Base-by-base conservation (phyloP, 2,888 invertebrate species). In the Nemapogon koenigi region DNA sequence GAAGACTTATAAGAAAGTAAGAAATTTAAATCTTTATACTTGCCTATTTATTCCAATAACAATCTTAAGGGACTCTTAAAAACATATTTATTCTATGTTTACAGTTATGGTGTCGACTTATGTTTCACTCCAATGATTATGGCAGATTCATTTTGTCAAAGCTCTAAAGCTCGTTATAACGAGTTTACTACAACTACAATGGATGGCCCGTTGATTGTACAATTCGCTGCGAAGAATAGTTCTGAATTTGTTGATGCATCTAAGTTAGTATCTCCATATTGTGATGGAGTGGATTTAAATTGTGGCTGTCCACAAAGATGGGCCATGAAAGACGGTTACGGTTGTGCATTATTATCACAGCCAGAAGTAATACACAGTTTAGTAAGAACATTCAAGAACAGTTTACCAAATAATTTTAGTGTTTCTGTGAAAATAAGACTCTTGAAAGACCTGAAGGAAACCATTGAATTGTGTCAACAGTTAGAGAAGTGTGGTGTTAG, bases 281-380 rank as follows among this genome's bases (percentile, higher is more conserved):
- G 90, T 38, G 89, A 92, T 78, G 98, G 98, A 4, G 89, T 97
- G 2, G 98, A 98, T 72, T 73, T 98, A 22, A 98, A 98, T 62
- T 98, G 98, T 78, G 98, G 98, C 1, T 98, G 98, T 52, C 98
- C 98, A 1, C 98, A 98, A 67, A 81, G 87, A 47, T 97, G 97
- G 97, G 97, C 97, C 0, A 88, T 92, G 67, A 85, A 89, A 47
- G 91, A 93, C 57, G 94, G 94, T 3, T 90, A 92, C 58, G 97
- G 97, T 0, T 91, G 91, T 53, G 86, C 88, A 41, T 67, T 97
- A 46, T 66, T 97, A 14, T 84, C 84, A 7, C 86, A 90, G 48
- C 97, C 97, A 4, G 89, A 97, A 55, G 52, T 88, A 7, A 84
- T 98, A 3, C 83, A 85, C 46, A 92, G 94, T 51, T 83, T 97